Conservation (phyloP, 2,888 invertebrate species). For the Metopia argyrocephala region DNA sequence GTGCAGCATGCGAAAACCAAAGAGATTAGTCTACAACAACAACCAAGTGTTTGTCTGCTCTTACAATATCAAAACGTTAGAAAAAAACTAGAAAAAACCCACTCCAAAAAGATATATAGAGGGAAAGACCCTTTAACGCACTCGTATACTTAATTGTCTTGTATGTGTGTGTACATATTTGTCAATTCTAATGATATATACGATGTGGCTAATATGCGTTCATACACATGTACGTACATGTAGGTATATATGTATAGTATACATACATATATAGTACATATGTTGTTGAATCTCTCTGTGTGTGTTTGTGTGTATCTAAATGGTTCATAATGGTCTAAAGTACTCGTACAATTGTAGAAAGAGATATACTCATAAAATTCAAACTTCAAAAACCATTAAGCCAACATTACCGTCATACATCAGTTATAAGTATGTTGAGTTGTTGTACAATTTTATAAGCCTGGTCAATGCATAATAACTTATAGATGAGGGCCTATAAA, state of each 20-base stretch:
- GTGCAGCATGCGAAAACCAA: background rate
- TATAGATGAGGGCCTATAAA: background rate
- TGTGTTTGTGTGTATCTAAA: background rate
- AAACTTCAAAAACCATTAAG: conserved; percentile 53
- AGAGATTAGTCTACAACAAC: background rate
- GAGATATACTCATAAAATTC: too few species aligned
- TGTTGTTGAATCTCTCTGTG: background rate
- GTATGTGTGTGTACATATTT: conserved; percentile 10
- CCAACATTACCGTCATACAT: conserved; percentile 51
- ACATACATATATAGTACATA: too few species aligned
- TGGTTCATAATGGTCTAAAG: conserved; percentile 22
- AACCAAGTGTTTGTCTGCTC: background rate
- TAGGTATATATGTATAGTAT: background rate
- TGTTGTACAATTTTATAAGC: conserved; percentile 33
- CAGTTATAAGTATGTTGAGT: conserved; percentile 22
- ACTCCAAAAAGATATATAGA: background rate
- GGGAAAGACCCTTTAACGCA: background rate
- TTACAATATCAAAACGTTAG: background rate
- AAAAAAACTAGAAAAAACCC: background rate
- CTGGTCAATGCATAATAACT: background rate
- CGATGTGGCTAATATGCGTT: too few species aligned
- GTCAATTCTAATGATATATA: conserved; percentile 41
- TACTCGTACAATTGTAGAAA: too few species aligned
- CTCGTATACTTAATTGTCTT: background rate
- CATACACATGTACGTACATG: background rate